Percentiles rank a stretch among this genome's conserved stretches.
Conservation (phyloP, 2,797 vertebrate genomes). For the Scomberomorus guttatus region DNA sequence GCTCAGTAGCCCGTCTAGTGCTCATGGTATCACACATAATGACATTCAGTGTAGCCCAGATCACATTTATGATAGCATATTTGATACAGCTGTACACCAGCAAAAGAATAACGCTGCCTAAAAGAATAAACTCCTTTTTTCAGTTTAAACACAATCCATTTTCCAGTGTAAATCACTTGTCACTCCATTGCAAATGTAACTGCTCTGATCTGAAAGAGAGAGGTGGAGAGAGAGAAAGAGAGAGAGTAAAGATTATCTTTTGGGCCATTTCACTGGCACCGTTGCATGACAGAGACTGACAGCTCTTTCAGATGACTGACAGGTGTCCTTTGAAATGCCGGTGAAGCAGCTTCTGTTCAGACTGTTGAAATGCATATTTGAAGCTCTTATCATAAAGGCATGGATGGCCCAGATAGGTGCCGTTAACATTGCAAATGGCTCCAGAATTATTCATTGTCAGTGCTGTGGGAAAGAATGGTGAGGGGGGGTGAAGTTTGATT, state of each 20-base stretch:
- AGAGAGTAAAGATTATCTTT: slow-evolving; percentile 98
- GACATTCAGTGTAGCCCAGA: slow-evolving; percentile 89
- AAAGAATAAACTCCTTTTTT: slow-evolving; percentile 87
- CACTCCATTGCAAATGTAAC: slow-evolving; percentile 93
- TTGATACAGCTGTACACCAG: slow-evolving; percentile 93
- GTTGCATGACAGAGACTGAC: slow-evolving; percentile 94
- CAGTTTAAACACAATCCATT: slow-evolving; percentile 91
- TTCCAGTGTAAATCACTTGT: slow-evolving; percentile 98
- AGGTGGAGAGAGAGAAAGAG: slow-evolving; percentile 80
- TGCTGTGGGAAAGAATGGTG: slow-evolving; percentile 89
- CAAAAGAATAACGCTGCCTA: slow-evolving; percentile 89
- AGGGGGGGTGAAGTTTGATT: slow-evolving; percentile 96
- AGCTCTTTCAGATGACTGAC: slow-evolving; percentile 99
- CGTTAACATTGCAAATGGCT: slow-evolving; percentile 99
- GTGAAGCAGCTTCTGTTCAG: slow-evolving; percentile 95
- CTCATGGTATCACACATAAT: slow-evolving; percentile 87
- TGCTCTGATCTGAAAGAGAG: slow-evolving; percentile 91
- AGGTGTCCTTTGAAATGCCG: slow-evolving; percentile 99
- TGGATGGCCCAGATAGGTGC: slow-evolving; percentile 99
- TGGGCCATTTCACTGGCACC: slow-evolving; percentile 93
- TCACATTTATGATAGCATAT: slow-evolving; percentile 92
- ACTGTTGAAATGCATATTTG: slow-evolving; percentile 99
- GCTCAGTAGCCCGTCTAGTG: slow-evolving; percentile 88
- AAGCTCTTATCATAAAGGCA: slow-evolving; percentile 98
- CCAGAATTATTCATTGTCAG: slow-evolving; percentile 99